Evolutionary conservation across 2,113 vertebrate genomes (phyloP).

Genomic region (Melanotaenia duboulayi): DNA sequence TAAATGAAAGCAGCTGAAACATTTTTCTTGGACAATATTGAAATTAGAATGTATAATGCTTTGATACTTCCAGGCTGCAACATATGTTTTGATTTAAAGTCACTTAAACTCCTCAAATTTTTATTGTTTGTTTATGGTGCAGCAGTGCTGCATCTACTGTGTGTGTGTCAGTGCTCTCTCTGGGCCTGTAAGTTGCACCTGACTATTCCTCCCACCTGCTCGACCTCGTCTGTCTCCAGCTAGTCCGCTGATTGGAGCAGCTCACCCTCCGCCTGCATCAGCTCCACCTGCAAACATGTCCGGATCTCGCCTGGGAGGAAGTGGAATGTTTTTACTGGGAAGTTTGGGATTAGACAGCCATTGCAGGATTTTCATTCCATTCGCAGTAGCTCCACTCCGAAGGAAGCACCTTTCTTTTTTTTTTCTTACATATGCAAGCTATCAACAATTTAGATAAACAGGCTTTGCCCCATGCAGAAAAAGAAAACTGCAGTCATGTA

Average conservation of each 20-base stretch:
- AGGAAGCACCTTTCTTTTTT: slow-evolving; percentile 48
- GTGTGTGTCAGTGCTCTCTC: slow-evolving; percentile 39
- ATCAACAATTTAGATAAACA: slow-evolving; percentile 67
- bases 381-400: slow-evolving; percentile 64
- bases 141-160: slow-evolving; percentile 8
- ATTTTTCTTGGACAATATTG: too few relatives aligned
- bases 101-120: neutral
- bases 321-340: slow-evolving; percentile 77
- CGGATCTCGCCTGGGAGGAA: slow-evolving; percentile 69
- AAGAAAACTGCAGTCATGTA: slow-evolving; percentile 40
- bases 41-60: too few relatives aligned
- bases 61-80: too few relatives aligned
- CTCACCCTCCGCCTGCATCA: slow-evolving; percentile 55
- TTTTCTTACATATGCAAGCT: slow-evolving; percentile 60
- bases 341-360: slow-evolving; percentile 74
- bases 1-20: too few relatives aligned
- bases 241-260: slow-evolving; percentile 42
- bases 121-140: slow-evolving; percentile 6
- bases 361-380: slow-evolving; percentile 73
- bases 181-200: slow-evolving; percentile 54
- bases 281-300: slow-evolving; percentile 55
- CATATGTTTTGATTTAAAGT: too few relatives aligned
- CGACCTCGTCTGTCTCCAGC: slow-evolving; percentile 47
- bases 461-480: slow-evolving; percentile 57
- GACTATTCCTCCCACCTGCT: slow-evolving; percentile 54